Evolutionary conservation across 1,140 invertebrate species (phyloP).

Genomic region (Globodera ellingtonae): DNA sequence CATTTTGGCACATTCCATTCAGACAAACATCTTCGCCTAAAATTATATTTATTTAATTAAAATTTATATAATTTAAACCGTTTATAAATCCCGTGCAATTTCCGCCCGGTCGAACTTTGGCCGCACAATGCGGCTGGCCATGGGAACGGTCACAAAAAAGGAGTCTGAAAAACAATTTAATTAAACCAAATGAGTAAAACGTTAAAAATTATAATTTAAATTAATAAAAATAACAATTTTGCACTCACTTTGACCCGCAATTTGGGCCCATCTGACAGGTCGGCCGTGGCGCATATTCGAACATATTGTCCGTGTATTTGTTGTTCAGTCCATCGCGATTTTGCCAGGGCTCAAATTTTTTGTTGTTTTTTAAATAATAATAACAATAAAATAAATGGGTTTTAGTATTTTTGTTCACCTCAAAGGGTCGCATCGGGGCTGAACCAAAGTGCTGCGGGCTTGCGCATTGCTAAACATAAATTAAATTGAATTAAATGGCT

Average conservation of each 20-base stretch:
- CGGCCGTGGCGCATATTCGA: slow-evolving; percentile 58
- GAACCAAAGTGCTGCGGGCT: slow-evolving; percentile 61
- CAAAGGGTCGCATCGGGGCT: slow-evolving; percentile 59
- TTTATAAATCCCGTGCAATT: slow-evolving; percentile 28
- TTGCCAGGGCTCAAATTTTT: slow-evolving; percentile 30
- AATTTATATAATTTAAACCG: not conserved
- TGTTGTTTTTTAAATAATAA: too few relatives aligned
- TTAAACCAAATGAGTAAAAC: too few relatives aligned
- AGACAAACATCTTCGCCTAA: slow-evolving; percentile 38
- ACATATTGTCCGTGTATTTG: slow-evolving; percentile 63
- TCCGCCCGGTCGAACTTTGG: slow-evolving; percentile 58
- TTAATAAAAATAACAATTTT: slow-evolving; percentile 1
- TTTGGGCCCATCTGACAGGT: slow-evolving; percentile 75
- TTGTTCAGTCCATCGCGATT: slow-evolving; percentile 56
- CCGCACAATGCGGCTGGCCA: slow-evolving; percentile 52
- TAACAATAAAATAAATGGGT: slow-evolving; percentile 11
- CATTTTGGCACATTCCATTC: slow-evolving; percentile 27
- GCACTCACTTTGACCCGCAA: slow-evolving; percentile 74
- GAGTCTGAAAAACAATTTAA: slow-evolving; percentile 33
- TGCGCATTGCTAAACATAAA: slow-evolving; percentile 38
- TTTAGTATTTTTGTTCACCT: slow-evolving; percentile 38
- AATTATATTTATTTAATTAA: not conserved
- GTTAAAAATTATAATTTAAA: not conserved
- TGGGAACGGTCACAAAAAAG: slow-evolving; percentile 59
- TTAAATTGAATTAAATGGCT: slow-evolving; percentile 25